A percentile compares a stretch with the other conserved stretches of the same genome.
Conservation (phyloP, 2,888 invertebrate species). For the Apoda limacodes region DNA sequence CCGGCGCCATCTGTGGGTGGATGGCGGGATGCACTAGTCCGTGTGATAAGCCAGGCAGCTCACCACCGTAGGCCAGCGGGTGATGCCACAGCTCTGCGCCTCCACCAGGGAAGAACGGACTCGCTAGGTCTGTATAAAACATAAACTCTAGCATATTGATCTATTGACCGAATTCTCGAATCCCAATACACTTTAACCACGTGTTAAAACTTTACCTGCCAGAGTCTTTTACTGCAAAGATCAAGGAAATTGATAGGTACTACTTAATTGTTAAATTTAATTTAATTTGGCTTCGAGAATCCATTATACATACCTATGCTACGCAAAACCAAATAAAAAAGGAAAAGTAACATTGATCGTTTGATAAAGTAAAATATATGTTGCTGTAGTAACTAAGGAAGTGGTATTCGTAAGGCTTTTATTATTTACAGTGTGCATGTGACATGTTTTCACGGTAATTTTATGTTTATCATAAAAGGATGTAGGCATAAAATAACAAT, state of each 20-base stretch:
- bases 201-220: slow-evolving; percentile 1
- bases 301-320: no score
- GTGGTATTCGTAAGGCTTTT: slow-evolving; percentile 10
- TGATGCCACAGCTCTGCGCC: slow-evolving; percentile 96
- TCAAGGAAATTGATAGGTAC: no score
- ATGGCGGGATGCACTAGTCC: slow-evolving; percentile 96
- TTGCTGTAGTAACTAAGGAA: no score
- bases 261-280: no score
- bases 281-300: no score
- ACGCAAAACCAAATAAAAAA: no score
- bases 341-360: no score
- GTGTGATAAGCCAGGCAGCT: slow-evolving; percentile 88
- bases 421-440: slow-evolving; percentile 53
- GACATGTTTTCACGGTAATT: slow-evolving; percentile 46
- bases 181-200: slow-evolving; percentile 8
- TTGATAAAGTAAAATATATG: no score
- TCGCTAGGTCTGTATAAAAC: slow-evolving; percentile 87
- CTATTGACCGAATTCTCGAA: slow-evolving; percentile 7
- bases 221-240: no score
- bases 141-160: background rate
- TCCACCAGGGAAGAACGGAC: slow-evolving; percentile 90
- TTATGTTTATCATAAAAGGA: background rate
- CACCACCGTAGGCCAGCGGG: slow-evolving; percentile 82
- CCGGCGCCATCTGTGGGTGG: slow-evolving; percentile 95
- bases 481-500: background rate